These are phyloP conservation scores for Diarsia rubi DNA, from an alignment of 2,888 invertebrate genomes.

Conservation along the genomic window DNA sequence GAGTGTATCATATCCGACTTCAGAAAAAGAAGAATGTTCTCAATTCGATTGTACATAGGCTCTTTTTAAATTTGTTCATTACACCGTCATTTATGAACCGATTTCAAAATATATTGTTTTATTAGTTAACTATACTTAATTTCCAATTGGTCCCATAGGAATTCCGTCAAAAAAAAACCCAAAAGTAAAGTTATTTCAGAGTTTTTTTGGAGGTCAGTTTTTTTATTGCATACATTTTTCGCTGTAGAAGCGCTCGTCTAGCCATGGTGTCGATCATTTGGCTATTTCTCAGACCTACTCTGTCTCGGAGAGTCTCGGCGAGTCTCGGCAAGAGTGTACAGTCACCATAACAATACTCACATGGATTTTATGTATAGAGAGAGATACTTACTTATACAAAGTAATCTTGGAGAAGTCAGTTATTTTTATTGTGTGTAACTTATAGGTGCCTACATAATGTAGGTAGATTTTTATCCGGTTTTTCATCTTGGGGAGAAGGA, in stretches of 20 bases:
- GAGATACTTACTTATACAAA: constrained; percentile 53
- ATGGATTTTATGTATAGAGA: constrained; percentile 39
- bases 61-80: no score
- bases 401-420: constrained; percentile 59
- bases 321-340: background rate
- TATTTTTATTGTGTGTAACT: constrained; percentile 61
- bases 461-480: constrained; percentile 37
- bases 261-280: background rate
- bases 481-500: constrained; percentile 21
- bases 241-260: background rate
- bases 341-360: constrained; percentile 41
- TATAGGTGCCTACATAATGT: constrained; percentile 44
- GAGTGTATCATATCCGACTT: no score
- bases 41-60: no score
- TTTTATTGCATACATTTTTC: no score
- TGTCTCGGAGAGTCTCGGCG: background rate
- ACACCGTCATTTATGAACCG: no score
- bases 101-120: no score
- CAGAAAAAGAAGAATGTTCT: no score
- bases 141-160: no score
- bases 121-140: no score
- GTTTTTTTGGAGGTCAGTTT: no score
- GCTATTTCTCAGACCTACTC: background rate
- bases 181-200: no score
- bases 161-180: no score